A percentile compares a stretch with the other conserved stretches of the same genome.
Evolutionary conservation across 2,113 vertebrate species (phyloP).

Genomic region (Proterorhinus semilunaris): DNA sequence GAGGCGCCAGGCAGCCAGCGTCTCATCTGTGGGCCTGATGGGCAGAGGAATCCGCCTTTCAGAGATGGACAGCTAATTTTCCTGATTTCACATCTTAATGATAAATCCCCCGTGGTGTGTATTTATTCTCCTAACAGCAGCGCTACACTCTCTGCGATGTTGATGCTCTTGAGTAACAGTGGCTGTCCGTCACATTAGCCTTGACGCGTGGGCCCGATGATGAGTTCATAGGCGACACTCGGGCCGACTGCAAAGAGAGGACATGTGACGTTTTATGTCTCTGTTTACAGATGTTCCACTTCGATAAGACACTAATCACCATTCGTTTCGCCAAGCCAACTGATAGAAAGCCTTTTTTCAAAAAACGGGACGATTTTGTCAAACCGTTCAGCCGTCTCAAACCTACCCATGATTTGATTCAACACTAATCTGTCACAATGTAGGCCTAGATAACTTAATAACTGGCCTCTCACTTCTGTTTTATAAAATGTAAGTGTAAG

Average conservation of each 20-base stretch:
- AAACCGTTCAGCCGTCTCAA: no score
- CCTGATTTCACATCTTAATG: slow-evolving; percentile 38
- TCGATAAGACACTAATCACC: not conserved
- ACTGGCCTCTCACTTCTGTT: no score
- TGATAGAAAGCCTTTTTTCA: no score
- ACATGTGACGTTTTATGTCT: not conserved
- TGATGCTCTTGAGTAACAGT: slow-evolving; percentile 52
- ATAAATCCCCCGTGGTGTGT: slow-evolving; percentile 32
- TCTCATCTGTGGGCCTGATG: slow-evolving; percentile 37
- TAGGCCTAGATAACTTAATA: no score
- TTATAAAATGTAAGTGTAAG: no score
- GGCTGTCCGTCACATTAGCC: slow-evolving; percentile 50
- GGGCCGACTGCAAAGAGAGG: not conserved
- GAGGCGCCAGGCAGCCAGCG: slow-evolving; percentile 19
- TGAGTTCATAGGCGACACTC: not conserved
- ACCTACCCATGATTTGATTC: no score
- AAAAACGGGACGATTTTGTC: no score
- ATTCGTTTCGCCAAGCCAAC: not conserved
- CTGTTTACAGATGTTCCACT: not conserved
- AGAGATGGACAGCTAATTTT: slow-evolving; percentile 57
- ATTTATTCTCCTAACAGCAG: slow-evolving; percentile 46
- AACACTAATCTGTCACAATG: no score
- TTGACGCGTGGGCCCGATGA: slow-evolving; percentile 21
- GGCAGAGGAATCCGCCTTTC: slow-evolving; percentile 39
- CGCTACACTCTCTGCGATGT: slow-evolving; percentile 34